A percentile compares a stretch with the other conserved stretches of the same genome.
Conservation (phyloP, 2,888 invertebrate genomes). For the Sclerodermus sp. region DNA sequence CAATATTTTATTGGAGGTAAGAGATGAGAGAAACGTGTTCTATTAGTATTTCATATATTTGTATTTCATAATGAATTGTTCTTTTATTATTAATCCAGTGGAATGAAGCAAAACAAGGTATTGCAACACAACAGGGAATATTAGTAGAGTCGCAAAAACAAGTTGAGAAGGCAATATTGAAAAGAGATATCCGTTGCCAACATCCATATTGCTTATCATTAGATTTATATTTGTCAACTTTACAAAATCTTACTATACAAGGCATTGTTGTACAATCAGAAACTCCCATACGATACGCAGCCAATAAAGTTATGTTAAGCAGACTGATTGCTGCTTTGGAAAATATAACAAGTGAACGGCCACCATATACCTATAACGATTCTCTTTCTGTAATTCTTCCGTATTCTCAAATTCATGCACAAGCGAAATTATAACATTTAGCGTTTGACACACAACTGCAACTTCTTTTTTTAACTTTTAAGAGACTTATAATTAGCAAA, state of each 20-base stretch:
- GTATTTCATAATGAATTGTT: not conserved
- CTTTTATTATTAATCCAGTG: conserved; percentile 44
- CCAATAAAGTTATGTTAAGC: conserved; percentile 32
- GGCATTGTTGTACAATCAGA: conserved; percentile 30
- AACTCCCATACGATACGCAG: conserved; percentile 29
- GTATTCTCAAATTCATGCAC: conserved; percentile 29
- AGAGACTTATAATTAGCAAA: no score
- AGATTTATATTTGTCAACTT: conserved; percentile 59
- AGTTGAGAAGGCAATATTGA: conserved; percentile 61
- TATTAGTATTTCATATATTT: conserved; percentile 9
- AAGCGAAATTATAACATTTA: conserved; percentile 44
- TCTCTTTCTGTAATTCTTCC: conserved; percentile 29
- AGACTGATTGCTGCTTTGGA: conserved; percentile 35
- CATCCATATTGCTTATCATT: conserved; percentile 78
- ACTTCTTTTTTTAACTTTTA: no score
- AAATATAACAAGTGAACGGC: conserved; percentile 31
- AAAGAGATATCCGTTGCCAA: conserved; percentile 19
- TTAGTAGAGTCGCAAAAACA: conserved; percentile 64
- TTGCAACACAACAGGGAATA: conserved; percentile 58
- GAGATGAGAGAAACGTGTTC: conserved; percentile 10
- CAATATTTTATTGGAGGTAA: conserved; percentile 61
- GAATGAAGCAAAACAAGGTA: conserved; percentile 33
- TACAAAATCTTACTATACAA: conserved; percentile 38
- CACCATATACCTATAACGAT: conserved; percentile 39
- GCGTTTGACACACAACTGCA: conserved; percentile 3